A percentile compares a stretch with the other conserved stretches of the same genome.
Conservation (phyloP, 2,888 invertebrate genomes). For the Tillus elongatus region DNA sequence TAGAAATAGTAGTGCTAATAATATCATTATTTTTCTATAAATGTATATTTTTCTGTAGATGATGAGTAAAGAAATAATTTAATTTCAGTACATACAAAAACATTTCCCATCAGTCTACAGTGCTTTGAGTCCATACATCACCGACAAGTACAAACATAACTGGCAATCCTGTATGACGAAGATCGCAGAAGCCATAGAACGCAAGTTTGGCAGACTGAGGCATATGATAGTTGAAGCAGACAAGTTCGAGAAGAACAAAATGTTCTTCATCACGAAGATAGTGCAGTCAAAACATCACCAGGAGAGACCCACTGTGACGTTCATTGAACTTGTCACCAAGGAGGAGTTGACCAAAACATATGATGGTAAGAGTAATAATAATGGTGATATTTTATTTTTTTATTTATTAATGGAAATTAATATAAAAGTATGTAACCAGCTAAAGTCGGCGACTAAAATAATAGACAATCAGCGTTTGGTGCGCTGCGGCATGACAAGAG, state of each 20-base stretch:
- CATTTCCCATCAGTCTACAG: conserved; percentile 55
- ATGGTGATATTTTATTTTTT: too few relatives aligned
- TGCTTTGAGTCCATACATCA: conserved; percentile 51
- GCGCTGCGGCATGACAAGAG: too few relatives aligned
- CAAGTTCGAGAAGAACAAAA: conserved; percentile 63
- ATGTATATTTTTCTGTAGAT: too few relatives aligned
- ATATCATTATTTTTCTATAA: too few relatives aligned
- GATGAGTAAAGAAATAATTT: too few relatives aligned
- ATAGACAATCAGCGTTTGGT: too few relatives aligned
- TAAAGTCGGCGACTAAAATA: too few relatives aligned
- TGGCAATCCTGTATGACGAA: conserved; percentile 46
- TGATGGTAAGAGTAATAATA: conserved; percentile 27
- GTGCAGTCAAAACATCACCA: conserved; percentile 58
- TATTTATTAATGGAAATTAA: too few relatives aligned
- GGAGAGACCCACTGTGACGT: conserved; percentile 49
- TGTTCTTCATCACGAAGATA: conserved; percentile 57
- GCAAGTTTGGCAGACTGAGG: conserved; percentile 58
- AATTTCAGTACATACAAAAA: conserved; percentile 59
- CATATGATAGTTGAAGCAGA: conserved; percentile 59
- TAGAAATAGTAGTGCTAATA: too few relatives aligned
- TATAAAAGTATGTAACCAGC: too few relatives aligned
- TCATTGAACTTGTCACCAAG: conserved; percentile 44
- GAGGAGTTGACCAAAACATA: conserved; percentile 34
- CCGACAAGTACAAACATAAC: conserved; percentile 48
- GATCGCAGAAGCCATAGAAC: too few relatives aligned